phyloP scores from a whole-genome alignment of 2,797 vertebrate species.

The Sphenopsis melanotis region DNA sequence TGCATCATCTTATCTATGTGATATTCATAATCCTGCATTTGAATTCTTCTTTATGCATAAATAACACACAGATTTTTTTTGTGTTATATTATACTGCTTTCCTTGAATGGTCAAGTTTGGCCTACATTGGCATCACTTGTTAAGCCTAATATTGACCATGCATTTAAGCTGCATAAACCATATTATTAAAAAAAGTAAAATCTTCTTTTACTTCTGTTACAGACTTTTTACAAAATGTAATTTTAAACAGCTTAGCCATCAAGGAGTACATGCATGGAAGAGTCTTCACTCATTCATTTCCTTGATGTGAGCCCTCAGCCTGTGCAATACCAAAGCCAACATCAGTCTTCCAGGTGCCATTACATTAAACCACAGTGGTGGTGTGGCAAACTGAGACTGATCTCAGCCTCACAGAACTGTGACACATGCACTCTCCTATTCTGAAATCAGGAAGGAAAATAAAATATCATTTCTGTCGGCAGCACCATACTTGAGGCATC shows the following conservation, averaged over 20 bases:
- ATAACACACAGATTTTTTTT: not conserved
- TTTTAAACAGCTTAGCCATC: not conserved
- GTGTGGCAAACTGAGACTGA: not conserved
- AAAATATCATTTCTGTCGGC: not conserved
- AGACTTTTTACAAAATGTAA: not conserved
- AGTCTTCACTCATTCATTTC: not conserved
- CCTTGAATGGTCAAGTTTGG: not conserved
- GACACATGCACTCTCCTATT: not conserved
- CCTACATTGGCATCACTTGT: not conserved
- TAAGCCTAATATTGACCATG: not conserved
- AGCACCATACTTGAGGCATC: not conserved
- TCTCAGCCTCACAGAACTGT: not conserved
- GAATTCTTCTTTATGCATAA: not conserved
- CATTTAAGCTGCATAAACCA: not conserved
- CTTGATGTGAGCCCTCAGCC: not conserved
- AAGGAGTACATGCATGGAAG: not conserved
- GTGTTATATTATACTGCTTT: not conserved
- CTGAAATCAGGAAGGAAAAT: not conserved
- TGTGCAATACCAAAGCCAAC: fast-evolving
- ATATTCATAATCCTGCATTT: not conserved
- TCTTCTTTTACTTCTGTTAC: not conserved
- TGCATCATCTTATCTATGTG: not conserved
- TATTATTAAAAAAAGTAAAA: not conserved
- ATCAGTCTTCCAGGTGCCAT: not conserved
- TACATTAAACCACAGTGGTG: not conserved